Percentiles rank a stretch among this genome's conserved stretches.
Conservation (phyloP, 2,888 invertebrate species). For the Coenonympha arcania region DNA sequence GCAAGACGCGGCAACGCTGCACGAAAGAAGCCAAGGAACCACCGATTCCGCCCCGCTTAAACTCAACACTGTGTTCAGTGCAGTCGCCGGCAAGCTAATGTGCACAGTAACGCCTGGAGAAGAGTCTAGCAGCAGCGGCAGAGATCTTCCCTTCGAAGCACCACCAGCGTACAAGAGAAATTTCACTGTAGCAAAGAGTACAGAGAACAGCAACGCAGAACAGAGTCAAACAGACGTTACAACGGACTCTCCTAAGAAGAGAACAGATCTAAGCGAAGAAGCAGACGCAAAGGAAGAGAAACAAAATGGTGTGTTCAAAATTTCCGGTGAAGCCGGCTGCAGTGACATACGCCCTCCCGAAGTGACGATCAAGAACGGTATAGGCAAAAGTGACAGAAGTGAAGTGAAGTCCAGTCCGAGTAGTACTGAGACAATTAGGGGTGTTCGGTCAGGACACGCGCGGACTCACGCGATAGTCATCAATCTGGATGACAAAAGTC, state of each 20-base stretch:
- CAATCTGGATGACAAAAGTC: conserved; percentile 84
- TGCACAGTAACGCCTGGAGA: conserved; percentile 69
- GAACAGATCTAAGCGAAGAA: conserved; percentile 45
- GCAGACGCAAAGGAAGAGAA: conserved; percentile 53
- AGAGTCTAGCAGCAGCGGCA: conserved; percentile 67
- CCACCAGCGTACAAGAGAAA: conserved; percentile 64
- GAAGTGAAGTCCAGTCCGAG: conserved; percentile 56
- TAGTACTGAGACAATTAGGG: conserved; percentile 55
- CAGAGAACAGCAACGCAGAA: conserved; percentile 56
- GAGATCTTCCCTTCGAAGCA: conserved; percentile 64
- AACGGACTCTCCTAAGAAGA: conserved; percentile 60
- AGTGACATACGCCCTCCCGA: conserved; percentile 63
- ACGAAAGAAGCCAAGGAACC: conserved; percentile 70
- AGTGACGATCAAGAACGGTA: conserved; percentile 49
- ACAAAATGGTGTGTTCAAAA: conserved; percentile 64
- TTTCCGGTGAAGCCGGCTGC: conserved; percentile 65
- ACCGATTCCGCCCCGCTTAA: conserved; percentile 66
- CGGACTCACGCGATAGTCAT: conserved; percentile 85
- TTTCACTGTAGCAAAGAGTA: conserved; percentile 67
- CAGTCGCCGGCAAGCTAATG: conserved; percentile 69
- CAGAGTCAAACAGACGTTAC: conserved; percentile 63
- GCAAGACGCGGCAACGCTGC: conserved; percentile 82
- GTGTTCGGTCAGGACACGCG: conserved; percentile 77
- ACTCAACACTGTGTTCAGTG: conserved; percentile 70
- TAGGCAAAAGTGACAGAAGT: conserved; percentile 56